These are phyloP conservation scores for Mus spretus DNA, from an alignment of 2,797 vertebrate species.

Conservation along the genomic window DNA sequence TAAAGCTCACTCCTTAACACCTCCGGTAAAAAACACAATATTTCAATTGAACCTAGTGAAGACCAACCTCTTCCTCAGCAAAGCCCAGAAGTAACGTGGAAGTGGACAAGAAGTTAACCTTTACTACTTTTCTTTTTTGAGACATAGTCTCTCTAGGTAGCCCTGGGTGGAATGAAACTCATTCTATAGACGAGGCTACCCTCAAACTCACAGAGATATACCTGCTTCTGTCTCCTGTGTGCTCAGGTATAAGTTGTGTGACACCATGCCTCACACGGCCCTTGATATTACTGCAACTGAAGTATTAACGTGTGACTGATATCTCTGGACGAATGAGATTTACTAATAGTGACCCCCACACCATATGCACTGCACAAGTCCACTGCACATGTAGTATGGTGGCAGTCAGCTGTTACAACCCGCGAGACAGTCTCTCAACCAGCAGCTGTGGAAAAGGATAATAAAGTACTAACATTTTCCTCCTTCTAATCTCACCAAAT, in stretches of 20 bases:
- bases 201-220: not conserved
- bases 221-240: not conserved
- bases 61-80: not conserved
- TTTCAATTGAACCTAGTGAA: not conserved
- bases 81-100: not conserved
- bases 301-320: not conserved
- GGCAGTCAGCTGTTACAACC: fast-evolving
- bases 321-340: not conserved
- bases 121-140: not conserved
- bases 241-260: not conserved
- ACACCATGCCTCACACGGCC: not conserved
- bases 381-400: too few relatives aligned
- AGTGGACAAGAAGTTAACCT: not conserved
- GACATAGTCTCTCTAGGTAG: not conserved
- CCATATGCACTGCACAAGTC: too few relatives aligned
- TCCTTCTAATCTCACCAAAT: not conserved
- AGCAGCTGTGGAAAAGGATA: too few relatives aligned
- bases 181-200: not conserved
- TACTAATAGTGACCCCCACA: not conserved
- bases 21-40: not conserved
- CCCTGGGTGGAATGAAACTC: not conserved
- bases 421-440: too few relatives aligned
- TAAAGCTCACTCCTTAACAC: not conserved
- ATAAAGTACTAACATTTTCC: not conserved
- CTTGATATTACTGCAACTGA: not conserved